These are phyloP conservation scores for Rafetus swinhoei DNA, from an alignment of 2,113 vertebrate species.

Conservation along the genomic window DNA sequence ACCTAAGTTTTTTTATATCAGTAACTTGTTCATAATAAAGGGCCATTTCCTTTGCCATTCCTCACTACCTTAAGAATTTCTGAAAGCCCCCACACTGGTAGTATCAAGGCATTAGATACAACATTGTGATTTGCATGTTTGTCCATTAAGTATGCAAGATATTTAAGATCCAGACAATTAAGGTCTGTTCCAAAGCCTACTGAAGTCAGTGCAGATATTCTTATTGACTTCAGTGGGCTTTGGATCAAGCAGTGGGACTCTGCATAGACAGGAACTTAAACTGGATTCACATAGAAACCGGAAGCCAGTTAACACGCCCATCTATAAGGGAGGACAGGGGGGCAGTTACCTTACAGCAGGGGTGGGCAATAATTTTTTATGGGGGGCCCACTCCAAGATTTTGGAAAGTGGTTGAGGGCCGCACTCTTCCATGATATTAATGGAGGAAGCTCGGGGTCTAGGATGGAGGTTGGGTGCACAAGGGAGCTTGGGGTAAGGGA, in stretches of 20 bases:
- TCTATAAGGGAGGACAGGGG: too few species aligned
- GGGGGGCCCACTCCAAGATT: too few species aligned
- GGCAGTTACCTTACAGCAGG: too few species aligned
- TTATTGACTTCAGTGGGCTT: background rate
- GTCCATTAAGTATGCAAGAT: background rate
- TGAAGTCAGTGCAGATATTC: background rate
- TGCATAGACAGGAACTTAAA: background rate
- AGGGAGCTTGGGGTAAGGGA: too few species aligned
- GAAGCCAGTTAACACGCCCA: background rate
- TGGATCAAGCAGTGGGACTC: background rate
- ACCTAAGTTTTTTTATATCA: background rate
- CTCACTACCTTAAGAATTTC: background rate
- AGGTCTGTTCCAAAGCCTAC: background rate
- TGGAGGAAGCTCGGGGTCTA: too few species aligned
- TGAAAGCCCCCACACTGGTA: background rate
- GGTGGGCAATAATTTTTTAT: too few species aligned
- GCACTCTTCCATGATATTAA: too few species aligned
- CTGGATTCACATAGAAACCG: background rate
- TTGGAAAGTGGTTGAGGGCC: too few species aligned
- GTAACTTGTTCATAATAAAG: background rate
- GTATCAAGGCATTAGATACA: background rate
- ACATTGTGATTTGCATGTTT: background rate
- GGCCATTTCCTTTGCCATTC: background rate
- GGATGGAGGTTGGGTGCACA: too few species aligned
- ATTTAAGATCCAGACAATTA: constrained; percentile 8